Percentiles rank a stretch among this genome's conserved stretches.
phyloP scores from a whole-genome alignment of 2,797 vertebrate species.

The Sphenopsis melanotis region DNA sequence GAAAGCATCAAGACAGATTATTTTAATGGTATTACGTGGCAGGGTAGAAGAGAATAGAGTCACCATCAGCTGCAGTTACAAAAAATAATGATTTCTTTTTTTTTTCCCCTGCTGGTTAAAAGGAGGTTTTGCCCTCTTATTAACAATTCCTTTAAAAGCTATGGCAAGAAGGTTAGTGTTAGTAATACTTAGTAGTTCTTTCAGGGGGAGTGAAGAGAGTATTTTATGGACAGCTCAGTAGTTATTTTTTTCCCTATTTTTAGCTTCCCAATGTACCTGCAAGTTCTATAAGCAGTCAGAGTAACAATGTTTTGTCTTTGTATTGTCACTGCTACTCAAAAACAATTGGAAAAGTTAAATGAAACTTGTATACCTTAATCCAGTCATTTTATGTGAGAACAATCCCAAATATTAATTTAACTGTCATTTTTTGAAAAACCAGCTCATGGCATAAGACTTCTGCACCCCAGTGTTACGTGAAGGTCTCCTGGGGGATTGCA shows the following conservation, averaged over 20 bases:
- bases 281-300: neutral
- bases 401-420: neutral
- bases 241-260: neutral
- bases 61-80: neutral
- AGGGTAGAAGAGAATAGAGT: too few relatives aligned
- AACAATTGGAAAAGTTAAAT: neutral
- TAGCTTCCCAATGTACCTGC: neutral
- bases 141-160: neutral
- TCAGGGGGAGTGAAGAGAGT: neutral
- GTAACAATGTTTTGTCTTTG: neutral
- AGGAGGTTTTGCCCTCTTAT: neutral
- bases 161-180: neutral
- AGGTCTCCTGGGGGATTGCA: neutral
- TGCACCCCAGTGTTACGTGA: fast-evolving
- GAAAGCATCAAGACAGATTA: neutral
- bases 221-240: neutral
- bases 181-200: neutral
- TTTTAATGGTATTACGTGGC: fast-evolving
- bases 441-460: neutral
- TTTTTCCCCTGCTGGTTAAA: neutral
- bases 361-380: neutral
- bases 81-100: neutral
- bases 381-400: neutral
- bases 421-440: fast-evolving
- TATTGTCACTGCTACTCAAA: neutral